These are phyloP conservation scores for Takifugu rubripes DNA, from an alignment of 2,797 vertebrate species.

Conservation along the genomic window DNA sequence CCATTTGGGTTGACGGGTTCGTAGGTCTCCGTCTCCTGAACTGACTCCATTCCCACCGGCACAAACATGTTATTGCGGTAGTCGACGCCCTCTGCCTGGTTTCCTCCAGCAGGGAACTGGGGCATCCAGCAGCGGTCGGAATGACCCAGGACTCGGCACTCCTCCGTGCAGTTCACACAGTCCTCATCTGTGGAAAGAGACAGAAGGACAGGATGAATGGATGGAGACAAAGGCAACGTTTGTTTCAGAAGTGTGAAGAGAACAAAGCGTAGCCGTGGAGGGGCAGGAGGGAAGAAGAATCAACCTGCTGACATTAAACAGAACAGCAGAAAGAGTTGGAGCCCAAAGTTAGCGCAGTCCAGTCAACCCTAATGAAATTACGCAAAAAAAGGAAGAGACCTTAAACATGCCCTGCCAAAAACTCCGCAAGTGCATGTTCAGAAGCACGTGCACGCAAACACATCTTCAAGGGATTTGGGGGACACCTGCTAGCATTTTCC, in stretches of 20 bases:
- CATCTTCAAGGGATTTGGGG: conserved; percentile 66
- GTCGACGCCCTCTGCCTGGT: conserved; percentile 95
- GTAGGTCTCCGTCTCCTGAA: conserved; percentile 90
- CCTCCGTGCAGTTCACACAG: conserved; percentile 97
- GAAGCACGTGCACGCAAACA: conserved; percentile 27
- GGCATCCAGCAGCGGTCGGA: conserved; percentile 99
- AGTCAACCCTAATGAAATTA: conserved; percentile 34
- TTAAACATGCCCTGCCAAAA: conserved; percentile 31
- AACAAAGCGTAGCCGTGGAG: conserved; percentile 22
- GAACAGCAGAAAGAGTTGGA: conserved; percentile 36
- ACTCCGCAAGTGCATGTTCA: conserved; percentile 17
- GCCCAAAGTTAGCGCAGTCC: conserved; percentile 16
- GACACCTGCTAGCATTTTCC: conserved; percentile 79
- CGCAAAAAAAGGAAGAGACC: conserved; percentile 11
- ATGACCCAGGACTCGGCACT: conserved; percentile 98
- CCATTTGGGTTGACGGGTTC: conserved; percentile 95
- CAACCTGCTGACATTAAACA: conserved; percentile 28
- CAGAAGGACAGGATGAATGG: conserved; percentile 15
- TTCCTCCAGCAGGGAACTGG: conserved; percentile 89
- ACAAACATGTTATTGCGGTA: conserved; percentile 99
- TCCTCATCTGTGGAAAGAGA: conserved; percentile 86
- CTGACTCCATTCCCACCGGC: conserved; percentile 89
- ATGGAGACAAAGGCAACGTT: conserved; percentile 26
- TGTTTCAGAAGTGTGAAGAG: conserved; percentile 23
- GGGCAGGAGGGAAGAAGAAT: conserved; percentile 24